Base-by-base conservation (phyloP, 2,797 vertebrate genomes). In the Gambelia wislizenii region DNA sequence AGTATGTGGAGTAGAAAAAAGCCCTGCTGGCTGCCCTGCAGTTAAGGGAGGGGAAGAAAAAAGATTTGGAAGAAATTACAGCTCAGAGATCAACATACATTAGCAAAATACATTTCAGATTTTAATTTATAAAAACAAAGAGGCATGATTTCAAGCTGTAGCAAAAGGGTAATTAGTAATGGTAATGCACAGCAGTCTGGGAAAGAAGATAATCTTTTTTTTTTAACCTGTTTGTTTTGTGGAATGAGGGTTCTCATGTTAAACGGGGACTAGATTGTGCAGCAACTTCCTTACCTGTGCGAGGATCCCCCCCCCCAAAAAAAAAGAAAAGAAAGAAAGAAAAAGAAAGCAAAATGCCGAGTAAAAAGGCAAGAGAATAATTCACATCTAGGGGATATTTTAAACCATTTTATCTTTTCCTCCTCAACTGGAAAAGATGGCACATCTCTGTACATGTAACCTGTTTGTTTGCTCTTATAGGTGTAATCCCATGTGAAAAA, bases 21-120 rank as follows among this genome's bases (percentile, higher is more conserved):
- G 72, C 42, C 72, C 76, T 89, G 69, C 8, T 6, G 59, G 79
- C 79, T 91, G 47, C 76, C 83, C 83, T 88, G 83, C 67, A 89
- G 54, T 87, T 86, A 85, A 82, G 76, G 54, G 27, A 4, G 20
- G 36, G 12, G 12, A 67, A 42, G 25, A 72, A 39, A 9, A 6
- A 16, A 9, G 12, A 3, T 9, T 2, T 47, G 36, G 69, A 20
- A 87, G 18, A 83, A 91, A 90, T 83, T 36, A 42, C n/a, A 85
- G 0, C 56, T 67, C 13, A 87, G 18, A 2, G 3, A 86, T 49
- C 64, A 80, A 47, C 47, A 54, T 18, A 12, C 12, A 90, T 59
- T 52, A 42, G 27, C 49, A 36, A 70, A 10, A 36, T 59, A 61
- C 0, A 0, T 78, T 92, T 89, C 0, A 49, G 76, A 36, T 70